Conservation (phyloP, 2,113 vertebrate genomes). For the Apteryx owenii region DNA sequence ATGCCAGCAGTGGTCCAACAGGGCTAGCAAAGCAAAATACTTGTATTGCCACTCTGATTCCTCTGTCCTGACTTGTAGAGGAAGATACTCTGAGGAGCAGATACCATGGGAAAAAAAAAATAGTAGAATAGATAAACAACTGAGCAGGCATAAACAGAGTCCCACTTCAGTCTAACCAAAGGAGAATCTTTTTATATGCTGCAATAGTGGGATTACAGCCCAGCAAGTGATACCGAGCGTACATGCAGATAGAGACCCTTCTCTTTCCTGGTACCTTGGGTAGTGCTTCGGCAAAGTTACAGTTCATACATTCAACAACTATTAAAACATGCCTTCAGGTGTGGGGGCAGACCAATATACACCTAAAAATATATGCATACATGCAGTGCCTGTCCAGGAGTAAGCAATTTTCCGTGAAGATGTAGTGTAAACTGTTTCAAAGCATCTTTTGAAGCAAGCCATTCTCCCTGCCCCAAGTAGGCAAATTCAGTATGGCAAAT, state of each 20-base stretch:
- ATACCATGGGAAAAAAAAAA: not conserved
- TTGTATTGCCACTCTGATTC: no score
- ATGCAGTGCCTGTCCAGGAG: not conserved
- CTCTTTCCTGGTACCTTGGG: not conserved
- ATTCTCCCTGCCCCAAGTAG: not conserved
- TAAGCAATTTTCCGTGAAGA: not conserved
- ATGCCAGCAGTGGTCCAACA: not conserved
- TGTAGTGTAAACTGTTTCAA: not conserved
- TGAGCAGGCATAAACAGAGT: not conserved
- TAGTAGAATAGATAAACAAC: not conserved
- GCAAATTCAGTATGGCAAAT: not conserved
- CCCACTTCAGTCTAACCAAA: not conserved
- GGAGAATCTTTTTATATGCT: not conserved
- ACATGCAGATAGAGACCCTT: not conserved
- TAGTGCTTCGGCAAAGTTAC: not conserved
- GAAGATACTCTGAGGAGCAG: not conserved
- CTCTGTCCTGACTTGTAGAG: not conserved
- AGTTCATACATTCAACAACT: not conserved
- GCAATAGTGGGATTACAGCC: not conserved
- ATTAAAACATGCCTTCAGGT: not conserved
- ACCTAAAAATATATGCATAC: rapidly evolving
- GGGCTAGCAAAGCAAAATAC: not conserved
- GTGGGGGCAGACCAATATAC: not conserved
- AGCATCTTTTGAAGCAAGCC: not conserved
- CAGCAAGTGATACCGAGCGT: not conserved